Evolutionary conservation across 2,797 vertebrate genomes (phyloP), one percentile per base, ranked within the genome.

Genomic region (Mormyrops attenuatus): DNA sequence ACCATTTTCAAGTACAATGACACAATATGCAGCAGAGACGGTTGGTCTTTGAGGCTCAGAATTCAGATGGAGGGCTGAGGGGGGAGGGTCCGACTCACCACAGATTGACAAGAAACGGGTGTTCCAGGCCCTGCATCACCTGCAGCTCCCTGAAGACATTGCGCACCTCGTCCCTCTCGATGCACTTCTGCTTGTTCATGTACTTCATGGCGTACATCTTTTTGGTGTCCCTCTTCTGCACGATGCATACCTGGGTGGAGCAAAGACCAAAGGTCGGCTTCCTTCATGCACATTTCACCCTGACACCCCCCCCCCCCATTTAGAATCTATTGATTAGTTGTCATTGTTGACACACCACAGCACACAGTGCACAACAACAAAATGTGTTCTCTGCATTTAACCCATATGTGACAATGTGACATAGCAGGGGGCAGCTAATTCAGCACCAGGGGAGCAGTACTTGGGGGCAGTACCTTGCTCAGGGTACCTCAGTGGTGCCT

Each of bases 131-230:
- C 95, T 99, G 97, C 98, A 99, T 99, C 91, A 99, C 99, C 96
- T 99, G 98, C 88, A 99, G 95, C 93, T 99, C 98, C 91, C 98
- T 99, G 93, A 99, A 96, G 90, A 99, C 98, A 0, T 99, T 99
- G 88, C 97, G 96, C 89, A 99, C 98, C 96, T 99, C 98, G 0
- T 99, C 98, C 1, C 98, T 95, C 91, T 99, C 98, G 91, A 99
- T 96, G 0, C 98, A 99, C 91, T 98, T 98, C 0, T 97, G 96
- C 93, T 99, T 99, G 94, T 99, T 99, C 98, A 99, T 97, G 92
- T 99, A 99, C 93, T 99, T 99, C 98, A 99, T 99, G 60, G 98
- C 98, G 0, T 99, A 99, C 98, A 99, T 99, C 94, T 98, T 99
- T 96, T 99, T 99, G 0, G 98, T 99, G 92, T 99, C 98, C 3